A percentile compares a stretch with the other conserved stretches of the same genome.
phyloP scores from a whole-genome alignment of 2,888 invertebrate species.

The Stegophylla sp. region DNA sequence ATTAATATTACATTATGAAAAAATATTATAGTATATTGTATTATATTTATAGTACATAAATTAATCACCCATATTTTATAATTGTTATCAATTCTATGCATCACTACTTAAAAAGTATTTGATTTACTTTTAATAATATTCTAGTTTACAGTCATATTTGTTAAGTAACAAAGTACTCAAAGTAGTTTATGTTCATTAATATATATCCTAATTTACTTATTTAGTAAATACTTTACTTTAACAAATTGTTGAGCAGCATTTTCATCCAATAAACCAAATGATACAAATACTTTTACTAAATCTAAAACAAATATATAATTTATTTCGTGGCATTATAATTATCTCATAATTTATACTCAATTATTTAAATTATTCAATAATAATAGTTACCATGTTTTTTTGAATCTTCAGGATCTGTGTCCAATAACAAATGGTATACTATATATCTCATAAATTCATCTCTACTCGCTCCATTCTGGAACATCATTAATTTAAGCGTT shows the following conservation, averaged over 20 bases:
- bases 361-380: too few relatives aligned
- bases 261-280: slow-evolving; percentile 40
- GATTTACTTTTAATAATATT: too few relatives aligned
- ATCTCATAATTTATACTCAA: background rate
- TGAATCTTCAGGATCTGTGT: background rate
- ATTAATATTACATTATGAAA: too few relatives aligned
- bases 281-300: slow-evolving; percentile 31
- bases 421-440: slow-evolving; percentile 18
- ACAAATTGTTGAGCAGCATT: slow-evolving; percentile 24
- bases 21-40: too few relatives aligned
- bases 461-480: slow-evolving; percentile 39
- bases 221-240: background rate
- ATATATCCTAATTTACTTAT: background rate
- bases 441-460: slow-evolving; percentile 37
- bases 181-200: too few relatives aligned
- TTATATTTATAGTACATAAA: too few relatives aligned
- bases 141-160: too few relatives aligned
- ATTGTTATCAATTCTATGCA: too few relatives aligned
- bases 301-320: slow-evolving; percentile 7
- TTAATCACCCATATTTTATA: too few relatives aligned
- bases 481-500: slow-evolving; percentile 24
- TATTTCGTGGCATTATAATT: background rate
- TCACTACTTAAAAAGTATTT: too few relatives aligned
- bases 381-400: slow-evolving; percentile 13
- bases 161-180: too few relatives aligned